These are phyloP conservation scores for Chironomus tepperi DNA, from an alignment of 1,140 invertebrate species.

Conservation along the genomic window DNA sequence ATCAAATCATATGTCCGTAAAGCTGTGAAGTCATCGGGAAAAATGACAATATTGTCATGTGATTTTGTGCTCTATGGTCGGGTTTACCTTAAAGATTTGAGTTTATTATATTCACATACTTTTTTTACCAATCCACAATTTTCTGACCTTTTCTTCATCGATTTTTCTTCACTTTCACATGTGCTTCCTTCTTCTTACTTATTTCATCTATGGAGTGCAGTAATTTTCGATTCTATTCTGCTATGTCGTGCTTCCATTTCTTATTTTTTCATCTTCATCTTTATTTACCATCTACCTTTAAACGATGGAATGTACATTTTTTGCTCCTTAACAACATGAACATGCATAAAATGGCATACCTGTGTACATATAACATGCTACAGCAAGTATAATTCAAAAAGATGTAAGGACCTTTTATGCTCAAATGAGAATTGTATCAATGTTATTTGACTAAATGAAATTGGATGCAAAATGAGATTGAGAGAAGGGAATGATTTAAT, in stretches of 20 bases:
- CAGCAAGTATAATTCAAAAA: neutral
- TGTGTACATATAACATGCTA: neutral
- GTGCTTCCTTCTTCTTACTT: neutral
- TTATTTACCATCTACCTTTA: no score
- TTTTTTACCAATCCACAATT: neutral
- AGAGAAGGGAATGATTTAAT: neutral
- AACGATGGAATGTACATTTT: neutral
- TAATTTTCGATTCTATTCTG: neutral
- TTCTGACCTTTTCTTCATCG: conserved; percentile 12
- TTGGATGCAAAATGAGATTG: neutral
- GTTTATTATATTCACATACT: conserved; percentile 9
- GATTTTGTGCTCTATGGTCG: neutral
- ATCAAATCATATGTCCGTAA: neutral
- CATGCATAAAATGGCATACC: neutral
- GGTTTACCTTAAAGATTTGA: neutral
- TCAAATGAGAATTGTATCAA: neutral
- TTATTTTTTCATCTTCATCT: no score
- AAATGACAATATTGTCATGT: neutral
- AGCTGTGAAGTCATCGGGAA: neutral
- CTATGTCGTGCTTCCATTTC: neutral
- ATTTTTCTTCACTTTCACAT: neutral
- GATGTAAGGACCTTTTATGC: neutral
- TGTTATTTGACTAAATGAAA: neutral
- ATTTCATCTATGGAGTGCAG: neutral
- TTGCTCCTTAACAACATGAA: neutral